These are phyloP conservation scores for Drosophila kohkoa DNA, from an alignment of 1,140 invertebrate species.

Conservation along the genomic window DNA sequence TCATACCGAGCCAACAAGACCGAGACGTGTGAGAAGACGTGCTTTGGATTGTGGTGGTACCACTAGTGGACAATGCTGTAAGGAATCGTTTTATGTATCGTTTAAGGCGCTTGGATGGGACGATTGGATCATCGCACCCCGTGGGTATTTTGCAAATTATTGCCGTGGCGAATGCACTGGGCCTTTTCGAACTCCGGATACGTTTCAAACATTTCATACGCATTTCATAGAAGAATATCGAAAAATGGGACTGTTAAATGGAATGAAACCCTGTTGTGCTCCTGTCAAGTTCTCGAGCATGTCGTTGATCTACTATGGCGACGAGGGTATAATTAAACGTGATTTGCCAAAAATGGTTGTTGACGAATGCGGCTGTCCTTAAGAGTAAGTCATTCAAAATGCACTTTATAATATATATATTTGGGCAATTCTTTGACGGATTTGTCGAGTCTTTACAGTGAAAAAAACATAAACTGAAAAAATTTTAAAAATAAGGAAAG, in stretches of 20 bases:
- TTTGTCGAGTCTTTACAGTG: no score
- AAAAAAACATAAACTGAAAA: no score
- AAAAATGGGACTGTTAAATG: slow-evolving; percentile 90
- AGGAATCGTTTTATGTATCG: slow-evolving; percentile 95
- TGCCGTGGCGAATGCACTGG: slow-evolving; percentile 94
- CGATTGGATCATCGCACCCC: slow-evolving; percentile 97
- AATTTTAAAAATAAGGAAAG: no score
- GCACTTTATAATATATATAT: background rate
- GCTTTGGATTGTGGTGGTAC: slow-evolving; percentile 93
- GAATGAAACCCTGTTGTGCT: slow-evolving; percentile 96
- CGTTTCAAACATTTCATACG: slow-evolving; percentile 94
- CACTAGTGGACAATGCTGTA: slow-evolving; percentile 93
- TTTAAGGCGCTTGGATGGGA: slow-evolving; percentile 97
- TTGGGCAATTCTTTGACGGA: no score
- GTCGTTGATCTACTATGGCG: slow-evolving; percentile 97
- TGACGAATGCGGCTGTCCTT: slow-evolving; percentile 97
- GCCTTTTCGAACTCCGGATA: slow-evolving; percentile 91
- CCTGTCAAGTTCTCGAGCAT: slow-evolving; percentile 96
- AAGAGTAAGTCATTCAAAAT: slow-evolving; percentile 66
- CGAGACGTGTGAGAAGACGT: slow-evolving; percentile 90
- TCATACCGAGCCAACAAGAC: slow-evolving; percentile 88
- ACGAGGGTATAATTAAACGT: slow-evolving; percentile 96
- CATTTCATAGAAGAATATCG: slow-evolving; percentile 95
- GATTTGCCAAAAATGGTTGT: slow-evolving; percentile 98
- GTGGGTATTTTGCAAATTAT: slow-evolving; percentile 97